Base-by-base conservation (phyloP, 2,113 vertebrate species). In the Notarius lentiginosus region DNA sequence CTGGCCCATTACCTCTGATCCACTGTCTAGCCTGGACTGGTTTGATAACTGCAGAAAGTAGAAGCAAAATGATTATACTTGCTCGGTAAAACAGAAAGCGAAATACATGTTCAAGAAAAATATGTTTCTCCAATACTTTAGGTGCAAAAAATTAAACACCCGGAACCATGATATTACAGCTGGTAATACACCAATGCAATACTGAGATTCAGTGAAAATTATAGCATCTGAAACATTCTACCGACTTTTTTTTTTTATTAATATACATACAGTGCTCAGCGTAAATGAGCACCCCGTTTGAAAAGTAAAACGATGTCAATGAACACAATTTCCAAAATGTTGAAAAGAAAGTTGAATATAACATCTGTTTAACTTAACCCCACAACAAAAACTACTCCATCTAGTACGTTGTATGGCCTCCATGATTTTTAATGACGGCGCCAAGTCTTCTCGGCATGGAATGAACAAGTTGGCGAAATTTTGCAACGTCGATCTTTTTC, bases 1-100 rank as follows among this genome's bases (percentile, higher is more conserved):
- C 84, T 98, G 97, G 87, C 96, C 91, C 90, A 96, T 94, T 88
- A 95, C 89, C 84, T 99, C 97, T 4, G 96, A 95, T 30, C 96
- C 95, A 91, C 97, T 97, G 91, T 99, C 98, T 93, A 98, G 90
- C 91, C 98, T 94, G 89, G 95, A 97, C 93, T 97, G 97, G 94
- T 91, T 94, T 7, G 95, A 89, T 90, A 96, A 90, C 95, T 95
- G 91, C 60, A 89, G 87, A 51, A 47, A 53, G 6, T 47, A 84
- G 22, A 61, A 53, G n/a, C 12, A 60, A 72, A 82, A 60, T 41
- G n/a, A 34, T 30, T 60, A 65, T 34, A 53, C 24, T 7, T 55
- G 34, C 47, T 8, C 47, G 17, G 18, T 47, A 11, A 2, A 72
- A 72, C 9, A 4, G 6, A 10, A 4, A 73, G 11, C 24, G 4